Evolutionary conservation across 1,140 invertebrate species (phyloP), one percentile per base, ranked within the genome.

Genomic region (Muscidifurax raptorellus): DNA sequence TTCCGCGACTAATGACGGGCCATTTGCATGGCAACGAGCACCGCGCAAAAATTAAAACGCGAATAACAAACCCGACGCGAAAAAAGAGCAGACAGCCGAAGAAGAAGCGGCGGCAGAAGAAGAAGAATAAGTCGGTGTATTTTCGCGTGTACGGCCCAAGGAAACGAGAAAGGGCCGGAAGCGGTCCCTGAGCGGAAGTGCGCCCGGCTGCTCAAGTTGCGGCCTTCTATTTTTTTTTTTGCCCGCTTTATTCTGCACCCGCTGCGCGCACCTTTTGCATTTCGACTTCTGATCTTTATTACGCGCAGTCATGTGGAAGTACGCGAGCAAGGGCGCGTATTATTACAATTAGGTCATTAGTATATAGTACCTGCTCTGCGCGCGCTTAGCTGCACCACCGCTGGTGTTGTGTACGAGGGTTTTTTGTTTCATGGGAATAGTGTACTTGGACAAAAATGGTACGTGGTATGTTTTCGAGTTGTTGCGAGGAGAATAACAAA

Each of bases 271-370:
- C 52, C 52, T 30, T 69, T 69, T 69, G 28, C 67, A 69, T 69
- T 69, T 69, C 28, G 27, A 69, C 67, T 69, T 69, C 18, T 59
- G 52, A 59, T 59, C 52, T 59, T n/a, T 59, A 22, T 59, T 18
- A 1, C 7, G 52, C 18, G 5, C 52, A 59, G 5, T 1, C 18
- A 18, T n/a, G 52, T 18, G 18, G 52, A 59, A 0, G 6, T n/a
- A 59, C 4, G 52, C 44, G 15, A 18, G 44, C 44, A 69, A 69
- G 67, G 25, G 67, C 28, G 71, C 71, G 28, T 36, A 40, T 74
- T 36, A 40, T 74, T 74, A 40, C 32, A 74, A 74, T 74, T 74
- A 74, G 71, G 71, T 74, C 71, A 74, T 74, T 74, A 74, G 32
- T 74, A 18, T 18, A n/a, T 25, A 64, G 7, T 40, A 40, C 44